These are phyloP conservation scores for Bembecia ichneumoniformis DNA, from an alignment of 2,888 invertebrate genomes.

Conservation along the genomic window DNA sequence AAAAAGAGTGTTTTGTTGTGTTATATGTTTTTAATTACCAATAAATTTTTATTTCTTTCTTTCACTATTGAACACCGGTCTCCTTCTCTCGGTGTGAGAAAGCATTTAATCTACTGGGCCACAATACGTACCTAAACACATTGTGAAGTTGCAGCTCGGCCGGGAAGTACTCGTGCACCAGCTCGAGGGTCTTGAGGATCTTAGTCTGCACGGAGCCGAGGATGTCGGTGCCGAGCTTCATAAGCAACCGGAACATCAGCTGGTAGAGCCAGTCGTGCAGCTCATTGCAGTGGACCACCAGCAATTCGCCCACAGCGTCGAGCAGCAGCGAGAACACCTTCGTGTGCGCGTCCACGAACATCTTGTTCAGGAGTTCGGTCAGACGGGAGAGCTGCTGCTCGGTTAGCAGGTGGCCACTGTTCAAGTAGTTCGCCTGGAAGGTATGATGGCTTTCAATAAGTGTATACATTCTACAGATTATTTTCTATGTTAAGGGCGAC, in stretches of 20 bases:
- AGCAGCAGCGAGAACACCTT: conserved; percentile 94
- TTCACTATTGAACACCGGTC: too few species aligned
- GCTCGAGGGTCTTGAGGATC: conserved; percentile 87
- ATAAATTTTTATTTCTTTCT: too few species aligned
- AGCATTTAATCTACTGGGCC: too few species aligned
- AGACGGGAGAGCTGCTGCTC: conserved; percentile 83
- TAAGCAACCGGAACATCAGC: conserved; percentile 86
- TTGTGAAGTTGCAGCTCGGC: conserved; percentile 76
- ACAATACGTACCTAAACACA: conserved; percentile 81
- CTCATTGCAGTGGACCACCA: conserved; percentile 88
- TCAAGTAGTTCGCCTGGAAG: conserved; percentile 76
- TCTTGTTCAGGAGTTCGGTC: conserved; percentile 94
- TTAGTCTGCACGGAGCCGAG: conserved; percentile 93
- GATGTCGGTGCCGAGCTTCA: conserved; percentile 92
- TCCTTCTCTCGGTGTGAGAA: too few species aligned
- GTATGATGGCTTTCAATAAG: too few species aligned
- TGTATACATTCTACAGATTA: too few species aligned
- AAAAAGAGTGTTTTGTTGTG: too few species aligned
- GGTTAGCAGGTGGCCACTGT: conserved; percentile 76
- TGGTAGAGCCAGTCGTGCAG: conserved; percentile 95
- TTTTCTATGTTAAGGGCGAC: too few species aligned
- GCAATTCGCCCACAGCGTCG: conserved; percentile 92
- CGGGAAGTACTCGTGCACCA: conserved; percentile 80
- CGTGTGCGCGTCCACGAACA: conserved; percentile 99
- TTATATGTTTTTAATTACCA: too few species aligned